Conservation (phyloP, 2,888 invertebrate genomes). For the Lobophora halterata region DNA sequence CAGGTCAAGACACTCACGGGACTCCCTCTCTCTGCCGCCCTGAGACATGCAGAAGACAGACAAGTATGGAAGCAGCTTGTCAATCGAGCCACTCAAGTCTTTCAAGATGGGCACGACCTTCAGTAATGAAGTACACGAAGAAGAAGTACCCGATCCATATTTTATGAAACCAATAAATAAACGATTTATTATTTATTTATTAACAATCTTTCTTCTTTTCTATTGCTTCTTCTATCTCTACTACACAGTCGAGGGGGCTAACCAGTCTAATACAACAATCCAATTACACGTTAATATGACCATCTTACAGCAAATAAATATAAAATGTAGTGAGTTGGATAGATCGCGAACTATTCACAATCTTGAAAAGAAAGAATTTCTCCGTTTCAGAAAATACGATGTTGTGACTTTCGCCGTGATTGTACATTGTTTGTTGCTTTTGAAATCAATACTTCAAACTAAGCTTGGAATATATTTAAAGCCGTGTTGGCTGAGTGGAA, state of each 20-base stretch:
- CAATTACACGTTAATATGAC: constrained; percentile 24
- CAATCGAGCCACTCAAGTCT: too few species aligned
- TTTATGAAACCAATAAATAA: constrained; percentile 3
- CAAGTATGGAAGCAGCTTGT: too few species aligned
- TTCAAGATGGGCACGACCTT: too few species aligned
- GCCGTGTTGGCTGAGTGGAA: too few species aligned
- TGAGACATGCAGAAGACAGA: too few species aligned
- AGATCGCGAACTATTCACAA: constrained; percentile 28
- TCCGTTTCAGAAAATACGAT: constrained; percentile 29
- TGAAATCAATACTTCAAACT: background rate
- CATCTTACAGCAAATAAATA: constrained; percentile 24
- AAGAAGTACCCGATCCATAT: too few species aligned
- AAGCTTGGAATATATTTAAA: too few species aligned
- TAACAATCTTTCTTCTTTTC: too few species aligned
- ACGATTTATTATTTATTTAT: background rate
- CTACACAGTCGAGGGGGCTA: constrained; percentile 6
- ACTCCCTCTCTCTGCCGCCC: too few species aligned
- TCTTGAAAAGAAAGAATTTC: constrained; percentile 23
- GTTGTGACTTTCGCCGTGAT: constrained; percentile 29
- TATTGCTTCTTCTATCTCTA: too few species aligned
- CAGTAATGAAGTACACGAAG: too few species aligned
- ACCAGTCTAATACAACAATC: constrained; percentile 8
- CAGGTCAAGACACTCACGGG: too few species aligned
- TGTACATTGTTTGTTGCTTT: constrained; percentile 26
- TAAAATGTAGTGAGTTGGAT: constrained; percentile 28